Evolutionary conservation across 1,140 invertebrate species (phyloP), one percentile per base, ranked within the genome.

Genomic region (Cotesia typhae): DNA sequence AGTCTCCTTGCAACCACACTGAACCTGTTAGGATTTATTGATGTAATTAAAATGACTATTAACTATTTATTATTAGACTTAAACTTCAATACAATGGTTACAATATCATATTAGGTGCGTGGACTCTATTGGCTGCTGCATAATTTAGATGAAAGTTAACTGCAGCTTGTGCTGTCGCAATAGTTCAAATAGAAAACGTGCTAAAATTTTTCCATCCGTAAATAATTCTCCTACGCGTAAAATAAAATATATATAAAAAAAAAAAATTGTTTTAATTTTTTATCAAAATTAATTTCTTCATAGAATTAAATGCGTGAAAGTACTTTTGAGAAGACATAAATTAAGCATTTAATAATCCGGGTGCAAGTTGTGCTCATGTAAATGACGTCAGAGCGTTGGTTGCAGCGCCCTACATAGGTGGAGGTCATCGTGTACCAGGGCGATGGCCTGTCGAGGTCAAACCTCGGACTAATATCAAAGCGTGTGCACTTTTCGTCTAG

Each of bases 341-440:
- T 70, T 61, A 77, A 77, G 73, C 74, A 74, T 47, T 47, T 47
- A 47, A 41, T 41, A 41, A 41, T 70, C 70, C 78, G 76, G 55
- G 73, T 74, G 76, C 57, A 63, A 60, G 77, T 78, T 72, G 77
- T 74, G 81, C 75, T 76, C 75, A 76, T 41, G 41, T 41, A 6
- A 71, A 85, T 87, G 86, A 87, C 86, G 86, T 87, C 85, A 87
- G 81, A 84, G 81, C 82, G 82, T 59, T 81, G 77, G 84, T 87
- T 85, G 85, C 84, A 86, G 85, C 84, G 86, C 84, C 86, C 86
- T 85, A 87, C 84, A 87, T 87, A 75, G 85, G 80, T 83, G 83
- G 85, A 87, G 86, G 85, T 87, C 85, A 87, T 82, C 79, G 82
- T 83, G 82, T 83, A 80, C 84, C 83, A 80, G 85, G 86, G 84